Evolutionary conservation across 2,888 invertebrate genomes (phyloP).

Genomic region (Baronia brevicornis): DNA sequence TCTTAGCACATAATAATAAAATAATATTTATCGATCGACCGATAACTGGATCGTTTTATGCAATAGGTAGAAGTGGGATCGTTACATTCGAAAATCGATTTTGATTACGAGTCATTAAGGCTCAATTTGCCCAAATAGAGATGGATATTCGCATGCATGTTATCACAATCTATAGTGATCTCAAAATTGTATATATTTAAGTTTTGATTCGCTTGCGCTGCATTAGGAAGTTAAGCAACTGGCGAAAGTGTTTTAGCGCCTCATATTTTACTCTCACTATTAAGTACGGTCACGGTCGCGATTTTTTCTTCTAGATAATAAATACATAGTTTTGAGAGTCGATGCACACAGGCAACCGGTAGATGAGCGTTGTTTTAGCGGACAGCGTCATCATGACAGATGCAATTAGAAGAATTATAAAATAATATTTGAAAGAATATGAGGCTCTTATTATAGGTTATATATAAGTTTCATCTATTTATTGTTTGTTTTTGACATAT

Average conservation of each 20-base stretch:
- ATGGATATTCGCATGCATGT: constrained; percentile 1
- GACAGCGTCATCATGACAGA: too few species aligned
- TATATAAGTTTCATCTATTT: too few species aligned
- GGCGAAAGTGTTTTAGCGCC: constrained; percentile 14
- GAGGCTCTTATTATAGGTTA: too few species aligned
- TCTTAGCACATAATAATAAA: constrained; percentile 4
- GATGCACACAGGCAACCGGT: too few species aligned
- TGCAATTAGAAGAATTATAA: too few species aligned
- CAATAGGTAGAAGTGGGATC: neutral
- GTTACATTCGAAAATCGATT: constrained; percentile 2
- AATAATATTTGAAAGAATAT: too few species aligned
- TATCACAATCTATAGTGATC: neutral
- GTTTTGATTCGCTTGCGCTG: constrained; percentile 1
- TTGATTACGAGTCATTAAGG: neutral
- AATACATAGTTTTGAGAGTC: too few species aligned
- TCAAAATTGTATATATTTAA: neutral
- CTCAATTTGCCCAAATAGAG: constrained; percentile 3
- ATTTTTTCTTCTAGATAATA: constrained; percentile 4
- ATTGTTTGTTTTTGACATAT: too few species aligned
- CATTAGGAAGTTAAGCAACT: constrained; percentile 1
- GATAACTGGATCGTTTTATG: constrained; percentile 12
- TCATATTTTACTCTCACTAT: constrained; percentile 15
- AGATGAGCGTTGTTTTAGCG: too few species aligned
- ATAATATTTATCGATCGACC: constrained; percentile 5
- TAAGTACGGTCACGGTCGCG: constrained; percentile 13